Conservation (phyloP, 2,113 vertebrate genomes). For the Reinhardtius hippoglossoides region DNA sequence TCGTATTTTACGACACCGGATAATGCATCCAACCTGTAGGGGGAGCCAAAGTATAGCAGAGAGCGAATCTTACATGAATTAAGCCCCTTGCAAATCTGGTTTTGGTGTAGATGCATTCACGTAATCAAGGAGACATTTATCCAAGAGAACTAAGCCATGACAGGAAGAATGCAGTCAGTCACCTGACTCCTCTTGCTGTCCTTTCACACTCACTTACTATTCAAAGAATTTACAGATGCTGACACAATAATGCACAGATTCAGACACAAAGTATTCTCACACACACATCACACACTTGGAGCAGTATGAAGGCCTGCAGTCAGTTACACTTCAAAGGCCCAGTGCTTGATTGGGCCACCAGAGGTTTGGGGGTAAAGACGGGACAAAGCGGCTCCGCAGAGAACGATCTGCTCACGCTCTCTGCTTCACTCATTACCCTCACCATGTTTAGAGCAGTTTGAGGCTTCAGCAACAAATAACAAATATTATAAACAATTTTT, state of each 20-base stretch:
- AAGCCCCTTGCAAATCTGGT: too few species aligned
- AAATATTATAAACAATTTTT: not conserved
- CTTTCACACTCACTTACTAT: not conserved
- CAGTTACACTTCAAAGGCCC: not conserved
- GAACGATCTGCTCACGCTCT: constrained; percentile 37
- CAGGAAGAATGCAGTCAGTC: too few species aligned
- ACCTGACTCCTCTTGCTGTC: too few species aligned
- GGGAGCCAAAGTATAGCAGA: too few species aligned
- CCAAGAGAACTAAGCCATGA: too few species aligned
- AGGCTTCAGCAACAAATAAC: not conserved
- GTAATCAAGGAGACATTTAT: too few species aligned
- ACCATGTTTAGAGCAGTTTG: constrained; percentile 3
- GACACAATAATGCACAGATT: not conserved
- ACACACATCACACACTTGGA: not conserved
- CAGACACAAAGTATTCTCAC: not conserved
- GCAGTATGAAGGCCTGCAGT: constrained; percentile 11
- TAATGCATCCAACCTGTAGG: too few species aligned
- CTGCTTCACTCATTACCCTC: constrained; percentile 37
- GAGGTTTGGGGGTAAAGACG: constrained; percentile 62
- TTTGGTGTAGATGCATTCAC: too few species aligned
- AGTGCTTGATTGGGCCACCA: constrained; percentile 66
- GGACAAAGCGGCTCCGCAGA: constrained; percentile 59
- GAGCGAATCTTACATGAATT: too few species aligned
- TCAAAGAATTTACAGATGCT: not conserved
- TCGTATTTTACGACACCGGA: too few species aligned